Evolutionary conservation across 2,797 vertebrate species (phyloP).

Genomic region (Tolypeutes matacus): DNA sequence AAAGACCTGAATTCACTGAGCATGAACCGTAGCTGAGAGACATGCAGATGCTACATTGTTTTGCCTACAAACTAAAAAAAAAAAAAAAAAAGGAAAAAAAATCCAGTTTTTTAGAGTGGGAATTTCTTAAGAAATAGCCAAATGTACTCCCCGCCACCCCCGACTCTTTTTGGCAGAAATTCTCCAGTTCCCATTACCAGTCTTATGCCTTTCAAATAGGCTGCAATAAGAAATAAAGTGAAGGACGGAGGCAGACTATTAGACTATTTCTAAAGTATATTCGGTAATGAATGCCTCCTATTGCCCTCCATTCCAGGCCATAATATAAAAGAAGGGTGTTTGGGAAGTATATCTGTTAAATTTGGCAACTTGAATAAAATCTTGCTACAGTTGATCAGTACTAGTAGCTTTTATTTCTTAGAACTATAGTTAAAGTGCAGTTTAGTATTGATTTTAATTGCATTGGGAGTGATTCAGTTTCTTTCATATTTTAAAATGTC

Average conservation of each 20-base stretch:
- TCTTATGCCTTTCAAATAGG: background rate
- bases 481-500: background rate
- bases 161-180: background rate
- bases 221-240: background rate
- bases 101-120: background rate
- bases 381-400: background rate
- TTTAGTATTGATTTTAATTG: background rate
- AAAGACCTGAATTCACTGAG: background rate
- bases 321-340: background rate
- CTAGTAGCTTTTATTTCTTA: background rate
- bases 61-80: background rate
- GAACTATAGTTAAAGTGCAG: background rate
- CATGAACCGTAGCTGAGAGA: background rate
- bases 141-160: background rate
- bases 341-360: slow-evolving; percentile 14
- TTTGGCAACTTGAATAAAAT: slow-evolving; percentile 3
- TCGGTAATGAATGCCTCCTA: background rate
- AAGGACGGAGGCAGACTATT: background rate
- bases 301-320: background rate
- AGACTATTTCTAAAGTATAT: background rate
- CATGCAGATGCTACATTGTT: background rate
- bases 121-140: background rate
- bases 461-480: background rate
- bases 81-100: too few relatives aligned
- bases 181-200: background rate